phyloP scores from a whole-genome alignment of 2,888 invertebrate genomes.

The Rhogogaster chlorosoma region DNA sequence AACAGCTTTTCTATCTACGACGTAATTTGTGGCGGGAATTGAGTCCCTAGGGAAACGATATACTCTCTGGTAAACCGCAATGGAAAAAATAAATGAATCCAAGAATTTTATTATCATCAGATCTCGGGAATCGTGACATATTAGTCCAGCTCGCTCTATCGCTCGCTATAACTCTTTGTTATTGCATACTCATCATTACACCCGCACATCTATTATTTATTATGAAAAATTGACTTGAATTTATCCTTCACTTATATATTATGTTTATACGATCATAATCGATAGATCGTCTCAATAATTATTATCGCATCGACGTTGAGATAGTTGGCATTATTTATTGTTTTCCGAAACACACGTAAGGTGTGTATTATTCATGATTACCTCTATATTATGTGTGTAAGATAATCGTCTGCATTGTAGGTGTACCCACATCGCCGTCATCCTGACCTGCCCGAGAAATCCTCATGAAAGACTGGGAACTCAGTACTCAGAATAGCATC shows the following conservation, averaged over 20 bases:
- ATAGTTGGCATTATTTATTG: background rate
- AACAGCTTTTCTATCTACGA: slow-evolving; percentile 17
- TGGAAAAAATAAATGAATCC: slow-evolving; percentile 26
- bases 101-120: slow-evolving; percentile 9
- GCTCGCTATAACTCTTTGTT: background rate
- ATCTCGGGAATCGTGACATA: slow-evolving; percentile 45
- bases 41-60: slow-evolving; percentile 33
- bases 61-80: slow-evolving; percentile 38
- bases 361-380: background rate
- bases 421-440: slow-evolving; percentile 77
- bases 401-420: slow-evolving; percentile 77
- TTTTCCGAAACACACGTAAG: background rate
- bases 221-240: background rate
- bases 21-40: slow-evolving; percentile 37
- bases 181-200: background rate
- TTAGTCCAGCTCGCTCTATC: slow-evolving; percentile 13
- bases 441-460: slow-evolving; percentile 78
- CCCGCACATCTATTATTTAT: background rate
- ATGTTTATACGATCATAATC: background rate
- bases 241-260: background rate
- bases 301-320: background rate
- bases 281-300: background rate
- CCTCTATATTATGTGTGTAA: slow-evolving; percentile 63
- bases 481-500: slow-evolving; percentile 78
- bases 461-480: slow-evolving; percentile 79